A percentile compares a stretch with the other conserved stretches of the same genome.
Evolutionary conservation across 23 tunicate species (phyloP).

Genomic region (Styela clava): DNA sequence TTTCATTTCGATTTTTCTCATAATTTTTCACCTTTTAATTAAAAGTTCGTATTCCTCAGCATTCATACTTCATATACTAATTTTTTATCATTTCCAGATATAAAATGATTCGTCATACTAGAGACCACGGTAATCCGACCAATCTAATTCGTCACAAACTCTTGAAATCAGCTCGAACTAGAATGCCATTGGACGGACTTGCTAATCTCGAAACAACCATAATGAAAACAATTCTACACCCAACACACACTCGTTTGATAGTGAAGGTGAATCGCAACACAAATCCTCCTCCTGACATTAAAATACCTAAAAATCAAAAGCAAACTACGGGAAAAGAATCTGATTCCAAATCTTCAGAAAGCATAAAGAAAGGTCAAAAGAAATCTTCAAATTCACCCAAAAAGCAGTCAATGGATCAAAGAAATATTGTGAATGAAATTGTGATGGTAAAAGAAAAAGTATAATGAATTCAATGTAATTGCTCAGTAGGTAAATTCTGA

Average conservation of each 20-base stretch:
- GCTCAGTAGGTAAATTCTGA: too few species aligned
- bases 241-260: slow-evolving; percentile 31
- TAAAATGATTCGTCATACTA: slow-evolving; percentile 50
- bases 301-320: background rate
- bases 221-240: background rate
- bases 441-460: background rate
- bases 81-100: slow-evolving; percentile 58
- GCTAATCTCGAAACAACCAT: slow-evolving; percentile 32
- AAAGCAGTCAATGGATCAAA: background rate
- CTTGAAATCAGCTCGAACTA: slow-evolving; percentile 21
- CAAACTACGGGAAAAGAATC: background rate
- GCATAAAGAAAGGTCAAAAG: background rate
- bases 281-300: slow-evolving; percentile 2
- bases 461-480: too few species aligned
- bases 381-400: background rate
- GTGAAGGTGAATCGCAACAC: slow-evolving; percentile 24
- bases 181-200: slow-evolving; percentile 49
- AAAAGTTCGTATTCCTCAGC: too few species aligned
- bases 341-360: background rate
- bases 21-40: too few species aligned
- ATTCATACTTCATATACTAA: too few species aligned
- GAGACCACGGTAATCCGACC: slow-evolving; percentile 50
- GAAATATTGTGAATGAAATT: background rate
- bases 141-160: slow-evolving; percentile 46
- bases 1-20: too few species aligned